phyloP scores from a whole-genome alignment of 2,888 invertebrate species.

The Cerceris rybyensis region DNA sequence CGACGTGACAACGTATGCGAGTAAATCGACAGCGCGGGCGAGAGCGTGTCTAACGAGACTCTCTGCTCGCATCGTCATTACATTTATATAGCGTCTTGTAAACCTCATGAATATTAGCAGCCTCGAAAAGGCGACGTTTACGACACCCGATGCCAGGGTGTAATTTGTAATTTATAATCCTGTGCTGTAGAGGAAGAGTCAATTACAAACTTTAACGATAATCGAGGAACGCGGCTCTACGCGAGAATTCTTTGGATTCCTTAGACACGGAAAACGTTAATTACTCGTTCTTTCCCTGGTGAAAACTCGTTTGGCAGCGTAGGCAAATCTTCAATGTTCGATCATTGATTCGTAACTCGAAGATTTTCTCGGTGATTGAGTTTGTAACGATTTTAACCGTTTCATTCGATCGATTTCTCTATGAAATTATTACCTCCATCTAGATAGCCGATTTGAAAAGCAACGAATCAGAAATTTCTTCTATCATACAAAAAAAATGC shows the following conservation, averaged over 20 bases:
- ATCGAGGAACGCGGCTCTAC: conserved; percentile 23
- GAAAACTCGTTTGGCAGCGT: not conserved
- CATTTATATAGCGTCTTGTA: conserved; percentile 44
- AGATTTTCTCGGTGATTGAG: not conserved
- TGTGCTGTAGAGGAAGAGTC: conserved; percentile 41
- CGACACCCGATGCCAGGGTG: conserved; percentile 36
- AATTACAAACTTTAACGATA: conserved; percentile 50
- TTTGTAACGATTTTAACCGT: too few species aligned
- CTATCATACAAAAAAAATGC: too few species aligned
- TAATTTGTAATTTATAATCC: conserved; percentile 65
- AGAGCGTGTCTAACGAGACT: conserved; percentile 54
- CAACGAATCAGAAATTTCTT: too few species aligned
- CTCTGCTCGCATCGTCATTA: conserved; percentile 23
- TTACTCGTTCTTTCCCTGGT: not conserved
- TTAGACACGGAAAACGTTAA: not conserved
- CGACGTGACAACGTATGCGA: conserved; percentile 42
- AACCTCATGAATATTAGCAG: conserved; percentile 42
- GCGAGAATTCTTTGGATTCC: not conserved
- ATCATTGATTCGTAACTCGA: not conserved
- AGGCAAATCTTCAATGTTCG: not conserved
- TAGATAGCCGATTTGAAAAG: too few species aligned
- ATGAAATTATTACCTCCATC: too few species aligned
- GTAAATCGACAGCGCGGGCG: conserved; percentile 48
- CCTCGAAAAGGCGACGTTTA: conserved; percentile 54
- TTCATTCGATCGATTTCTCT: too few species aligned